Evolutionary conservation across 2,113 vertebrate genomes (phyloP).

Genomic region (Hucho hucho): DNA sequence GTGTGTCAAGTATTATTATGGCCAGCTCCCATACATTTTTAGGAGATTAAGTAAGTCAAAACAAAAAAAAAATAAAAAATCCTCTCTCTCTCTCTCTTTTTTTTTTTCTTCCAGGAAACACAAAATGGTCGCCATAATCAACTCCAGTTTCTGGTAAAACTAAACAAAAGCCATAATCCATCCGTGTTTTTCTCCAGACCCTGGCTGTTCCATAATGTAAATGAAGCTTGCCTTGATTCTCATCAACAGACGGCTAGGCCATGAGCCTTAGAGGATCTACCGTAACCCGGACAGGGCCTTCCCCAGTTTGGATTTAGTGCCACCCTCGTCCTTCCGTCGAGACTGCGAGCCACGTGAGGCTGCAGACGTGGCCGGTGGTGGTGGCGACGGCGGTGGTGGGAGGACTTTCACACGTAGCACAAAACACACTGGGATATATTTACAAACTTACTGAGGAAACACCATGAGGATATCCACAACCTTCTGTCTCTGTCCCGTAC

Average conservation of each 20-base stretch:
- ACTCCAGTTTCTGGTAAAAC: slow-evolving; percentile 69
- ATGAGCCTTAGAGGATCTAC: slow-evolving; percentile 80
- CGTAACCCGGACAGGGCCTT: slow-evolving; percentile 63
- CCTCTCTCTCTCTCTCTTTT: slow-evolving; percentile 36
- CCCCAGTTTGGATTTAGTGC: slow-evolving; percentile 73
- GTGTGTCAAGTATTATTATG: slow-evolving; percentile 58
- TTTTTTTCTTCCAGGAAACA: slow-evolving; percentile 64
- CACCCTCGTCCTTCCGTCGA: slow-evolving; percentile 48
- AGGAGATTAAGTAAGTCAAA: not conserved
- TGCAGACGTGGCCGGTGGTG: slow-evolving; percentile 60
- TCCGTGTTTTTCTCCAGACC: slow-evolving; percentile 21
- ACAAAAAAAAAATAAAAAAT: slow-evolving; percentile 31
- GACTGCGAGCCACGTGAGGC: slow-evolving; percentile 79
- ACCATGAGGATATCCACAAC: slow-evolving; percentile 92
- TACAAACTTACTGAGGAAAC: slow-evolving; percentile 63
- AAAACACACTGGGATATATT: slow-evolving; percentile 59
- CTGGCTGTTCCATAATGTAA: slow-evolving; percentile 85
- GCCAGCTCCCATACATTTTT: slow-evolving; percentile 57
- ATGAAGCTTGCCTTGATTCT: slow-evolving; percentile 62
- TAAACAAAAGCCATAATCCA: slow-evolving; percentile 49
- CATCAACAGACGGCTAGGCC: slow-evolving; percentile 69
- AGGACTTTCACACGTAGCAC: slow-evolving; percentile 41
- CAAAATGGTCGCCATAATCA: slow-evolving; percentile 75
- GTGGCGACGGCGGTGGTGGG: slow-evolving; percentile 34
- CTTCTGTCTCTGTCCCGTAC: slow-evolving; percentile 89